Percentiles rank a stretch among this genome's conserved stretches.
phyloP scores from a whole-genome alignment of 2,888 invertebrate genomes.

The Chrysolina oricalcia region DNA sequence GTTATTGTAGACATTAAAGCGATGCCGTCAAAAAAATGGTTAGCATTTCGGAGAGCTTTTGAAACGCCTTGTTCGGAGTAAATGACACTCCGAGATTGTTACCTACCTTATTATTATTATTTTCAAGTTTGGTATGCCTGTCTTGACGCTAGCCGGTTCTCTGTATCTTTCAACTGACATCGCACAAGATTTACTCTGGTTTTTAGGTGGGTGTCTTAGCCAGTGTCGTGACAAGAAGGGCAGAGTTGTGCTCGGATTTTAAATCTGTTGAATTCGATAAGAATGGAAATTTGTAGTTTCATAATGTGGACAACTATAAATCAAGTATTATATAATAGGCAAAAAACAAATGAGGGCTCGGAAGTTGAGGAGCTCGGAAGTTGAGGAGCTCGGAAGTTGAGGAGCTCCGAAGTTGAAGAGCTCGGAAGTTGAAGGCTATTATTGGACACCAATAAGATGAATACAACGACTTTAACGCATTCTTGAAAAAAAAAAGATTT shows the following conservation, averaged over 20 bases:
- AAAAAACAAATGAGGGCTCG: too few species aligned
- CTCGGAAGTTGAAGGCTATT: too few species aligned
- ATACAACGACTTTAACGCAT: too few species aligned
- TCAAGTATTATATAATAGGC: too few species aligned
- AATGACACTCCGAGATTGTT: conserved; percentile 65
- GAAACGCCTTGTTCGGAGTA: conserved; percentile 63
- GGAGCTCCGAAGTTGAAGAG: too few species aligned
- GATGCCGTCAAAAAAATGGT: conserved; percentile 61
- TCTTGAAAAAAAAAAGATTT: too few species aligned
- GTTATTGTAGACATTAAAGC: conserved; percentile 57
- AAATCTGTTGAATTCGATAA: too few species aligned
- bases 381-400: too few species aligned
- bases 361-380: too few species aligned
- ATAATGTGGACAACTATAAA: background rate
- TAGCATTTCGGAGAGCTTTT: conserved; percentile 61
- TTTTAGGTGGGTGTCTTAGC: conserved; percentile 52
- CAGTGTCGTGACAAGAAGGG: conserved; percentile 30
- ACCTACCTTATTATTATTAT: conserved; percentile 66
- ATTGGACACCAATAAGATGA: too few species aligned
- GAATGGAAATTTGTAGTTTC: background rate
- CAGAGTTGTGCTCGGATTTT: background rate
- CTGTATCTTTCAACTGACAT: conserved; percentile 55
- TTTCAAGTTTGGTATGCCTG: conserved; percentile 61
- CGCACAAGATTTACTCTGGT: conserved; percentile 52
- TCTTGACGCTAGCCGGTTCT: conserved; percentile 53